phyloP scores from a whole-genome alignment of 2,797 vertebrate genomes.

The Chelidonichthys spinosus region DNA sequence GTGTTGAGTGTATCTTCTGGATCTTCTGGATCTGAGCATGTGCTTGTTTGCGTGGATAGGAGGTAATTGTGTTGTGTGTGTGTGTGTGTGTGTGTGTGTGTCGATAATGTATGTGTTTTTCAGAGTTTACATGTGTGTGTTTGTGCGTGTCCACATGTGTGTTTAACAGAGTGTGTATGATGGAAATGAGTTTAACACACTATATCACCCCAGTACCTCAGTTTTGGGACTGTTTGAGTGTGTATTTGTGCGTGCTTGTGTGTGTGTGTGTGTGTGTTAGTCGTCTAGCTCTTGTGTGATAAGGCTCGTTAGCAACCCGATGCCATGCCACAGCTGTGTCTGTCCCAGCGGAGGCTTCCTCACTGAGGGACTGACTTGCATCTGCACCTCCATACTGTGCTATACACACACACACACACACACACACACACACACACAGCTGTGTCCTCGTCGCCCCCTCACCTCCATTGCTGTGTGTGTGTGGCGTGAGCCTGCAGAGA shows the following conservation, averaged over 20 bases:
- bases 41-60: background rate
- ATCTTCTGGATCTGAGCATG: background rate
- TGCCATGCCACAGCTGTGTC: constrained; percentile 80
- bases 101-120: background rate
- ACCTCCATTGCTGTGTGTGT: constrained; percentile 46
- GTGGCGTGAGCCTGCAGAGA: constrained; percentile 50
- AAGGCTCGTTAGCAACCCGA: constrained; percentile 82
- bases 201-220: constrained; percentile 13
- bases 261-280: background rate
- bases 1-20: background rate
- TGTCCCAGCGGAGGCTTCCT: constrained; percentile 73
- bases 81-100: background rate
- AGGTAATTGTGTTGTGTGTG: background rate
- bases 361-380: constrained; percentile 71
- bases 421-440: constrained; percentile 31
- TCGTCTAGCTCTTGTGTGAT: constrained; percentile 65
- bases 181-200: constrained; percentile 9
- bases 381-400: constrained; percentile 75
- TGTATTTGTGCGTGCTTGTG: constrained; percentile 1
- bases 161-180: constrained; percentile 20
- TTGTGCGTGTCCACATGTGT: background rate
- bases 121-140: background rate
- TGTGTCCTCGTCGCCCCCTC: constrained; percentile 39
- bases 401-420: constrained; percentile 38
- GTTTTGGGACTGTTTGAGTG: constrained; percentile 28